Conservation (phyloP, 2,888 invertebrate genomes). For the Byasa hedistus region DNA sequence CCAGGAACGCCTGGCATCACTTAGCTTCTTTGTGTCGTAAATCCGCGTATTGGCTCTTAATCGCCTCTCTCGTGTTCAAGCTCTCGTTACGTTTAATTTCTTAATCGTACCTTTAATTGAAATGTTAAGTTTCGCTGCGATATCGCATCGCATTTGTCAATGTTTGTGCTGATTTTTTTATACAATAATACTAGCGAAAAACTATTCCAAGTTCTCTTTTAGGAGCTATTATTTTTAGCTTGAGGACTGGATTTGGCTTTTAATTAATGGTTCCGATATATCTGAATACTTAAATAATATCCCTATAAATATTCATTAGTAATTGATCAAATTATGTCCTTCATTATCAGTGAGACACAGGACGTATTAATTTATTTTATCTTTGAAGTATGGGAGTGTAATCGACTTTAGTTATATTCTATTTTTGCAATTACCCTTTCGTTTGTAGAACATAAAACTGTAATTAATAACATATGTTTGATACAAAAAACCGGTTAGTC, state of each 20-base stretch:
- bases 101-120: constrained; percentile 74
- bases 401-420: constrained; percentile 11
- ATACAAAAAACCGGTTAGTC: not conserved
- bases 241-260: constrained; percentile 23
- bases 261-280: constrained; percentile 32
- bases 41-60: constrained; percentile 48
- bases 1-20: constrained; percentile 56
- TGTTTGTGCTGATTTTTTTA: constrained; percentile 54
- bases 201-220: not conserved
- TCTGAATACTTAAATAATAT: constrained; percentile 39
- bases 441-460: constrained; percentile 12
- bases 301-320: constrained; percentile 40
- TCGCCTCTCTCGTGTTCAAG: constrained; percentile 53
- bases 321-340: constrained; percentile 47
- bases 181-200: constrained; percentile 42
- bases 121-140: constrained; percentile 63
- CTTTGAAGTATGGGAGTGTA: constrained; percentile 26
- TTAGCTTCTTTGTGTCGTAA: constrained; percentile 49
- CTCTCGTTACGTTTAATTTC: constrained; percentile 71
- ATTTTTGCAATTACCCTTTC: constrained; percentile 21
- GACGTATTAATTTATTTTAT: constrained; percentile 33
- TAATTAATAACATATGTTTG: not conserved
- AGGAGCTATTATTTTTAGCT: constrained; percentile 24
- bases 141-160: constrained; percentile 58
- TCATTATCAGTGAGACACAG: constrained; percentile 41